These are phyloP conservation scores for Scarus forsteni DNA, from an alignment of 2,797 vertebrate species.

Conservation along the genomic window DNA sequence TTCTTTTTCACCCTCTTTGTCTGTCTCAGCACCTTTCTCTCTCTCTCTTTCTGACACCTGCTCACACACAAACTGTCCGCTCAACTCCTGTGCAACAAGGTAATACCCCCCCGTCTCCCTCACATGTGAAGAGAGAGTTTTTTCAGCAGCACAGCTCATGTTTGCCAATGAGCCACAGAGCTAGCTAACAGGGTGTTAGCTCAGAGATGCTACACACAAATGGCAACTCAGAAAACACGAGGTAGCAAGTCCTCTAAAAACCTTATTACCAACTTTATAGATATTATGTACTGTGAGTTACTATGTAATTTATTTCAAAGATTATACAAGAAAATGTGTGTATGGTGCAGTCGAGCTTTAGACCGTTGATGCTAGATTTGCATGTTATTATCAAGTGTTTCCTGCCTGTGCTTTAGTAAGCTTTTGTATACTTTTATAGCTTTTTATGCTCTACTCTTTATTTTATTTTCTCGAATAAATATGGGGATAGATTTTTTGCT, in stretches of 20 bases:
- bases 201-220: conserved; percentile 2
- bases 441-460: conserved; percentile 16
- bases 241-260: not conserved
- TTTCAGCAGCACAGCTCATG: conserved; percentile 55
- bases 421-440: conserved; percentile 8
- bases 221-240: no score
- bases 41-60: conserved; percentile 26
- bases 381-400: conserved; percentile 60
- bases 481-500: not conserved
- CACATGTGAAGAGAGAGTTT: conserved; percentile 44
- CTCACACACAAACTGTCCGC: conserved; percentile 53
- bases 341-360: conserved; percentile 8
- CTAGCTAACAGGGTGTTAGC: conserved; percentile 3
- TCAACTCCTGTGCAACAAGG: conserved; percentile 56
- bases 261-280: not conserved
- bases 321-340: conserved; percentile 18
- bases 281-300: conserved; percentile 2
- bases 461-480: conserved; percentile 41
- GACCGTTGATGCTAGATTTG: conserved; percentile 33
- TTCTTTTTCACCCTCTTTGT: conserved; percentile 35
- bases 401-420: conserved; percentile 52
- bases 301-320: conserved; percentile 23
- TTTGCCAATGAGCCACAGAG: conserved; percentile 64
- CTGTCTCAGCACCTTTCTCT: conserved; percentile 47
- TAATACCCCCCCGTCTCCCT: conserved; percentile 38